Conservation (phyloP, 2,888 invertebrate species). For the Morpho deidamia region DNA sequence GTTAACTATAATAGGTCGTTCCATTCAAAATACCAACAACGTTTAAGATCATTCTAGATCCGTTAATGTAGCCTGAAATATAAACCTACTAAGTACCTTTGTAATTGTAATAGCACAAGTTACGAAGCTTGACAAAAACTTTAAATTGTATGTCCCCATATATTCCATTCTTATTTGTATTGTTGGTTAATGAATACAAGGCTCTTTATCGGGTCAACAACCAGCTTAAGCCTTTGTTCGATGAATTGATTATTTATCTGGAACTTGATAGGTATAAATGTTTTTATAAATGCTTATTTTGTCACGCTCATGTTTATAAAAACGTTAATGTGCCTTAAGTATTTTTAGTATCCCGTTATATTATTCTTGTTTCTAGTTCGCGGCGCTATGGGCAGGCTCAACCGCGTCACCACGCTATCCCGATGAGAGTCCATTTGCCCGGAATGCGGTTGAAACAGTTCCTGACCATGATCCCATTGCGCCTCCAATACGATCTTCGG, state of each 20-base stretch:
- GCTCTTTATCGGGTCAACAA: conserved; percentile 54
- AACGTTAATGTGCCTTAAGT: background rate
- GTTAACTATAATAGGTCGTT: conserved; percentile 40
- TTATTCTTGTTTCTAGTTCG: conserved; percentile 37
- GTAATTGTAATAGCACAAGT: conserved; percentile 12
- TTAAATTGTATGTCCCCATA: conserved; percentile 38
- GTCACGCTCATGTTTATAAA: conserved; percentile 23
- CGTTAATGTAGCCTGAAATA: background rate
- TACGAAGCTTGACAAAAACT: conserved; percentile 12
- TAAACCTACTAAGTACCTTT: background rate
- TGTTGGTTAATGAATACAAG: conserved; percentile 46
- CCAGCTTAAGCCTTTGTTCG: conserved; percentile 51
- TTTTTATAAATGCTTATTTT: conserved; percentile 35
- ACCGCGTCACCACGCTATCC: conserved; percentile 51
- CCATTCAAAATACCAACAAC: conserved; percentile 31
- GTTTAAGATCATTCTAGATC: background rate
- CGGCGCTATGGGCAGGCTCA: conserved; percentile 43
- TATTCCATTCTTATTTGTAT: conserved; percentile 55
- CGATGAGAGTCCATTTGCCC: conserved; percentile 41
- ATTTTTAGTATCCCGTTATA: background rate
- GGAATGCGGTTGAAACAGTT: conserved; percentile 60
- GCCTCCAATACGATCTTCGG: conserved; percentile 84
- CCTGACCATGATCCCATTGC: conserved; percentile 60
- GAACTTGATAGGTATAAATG: conserved; percentile 39
- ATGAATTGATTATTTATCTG: conserved; percentile 44